These are phyloP conservation scores for Sitobion miscanthi DNA, from an alignment of 1,140 invertebrate species.

Conservation along the genomic window DNA sequence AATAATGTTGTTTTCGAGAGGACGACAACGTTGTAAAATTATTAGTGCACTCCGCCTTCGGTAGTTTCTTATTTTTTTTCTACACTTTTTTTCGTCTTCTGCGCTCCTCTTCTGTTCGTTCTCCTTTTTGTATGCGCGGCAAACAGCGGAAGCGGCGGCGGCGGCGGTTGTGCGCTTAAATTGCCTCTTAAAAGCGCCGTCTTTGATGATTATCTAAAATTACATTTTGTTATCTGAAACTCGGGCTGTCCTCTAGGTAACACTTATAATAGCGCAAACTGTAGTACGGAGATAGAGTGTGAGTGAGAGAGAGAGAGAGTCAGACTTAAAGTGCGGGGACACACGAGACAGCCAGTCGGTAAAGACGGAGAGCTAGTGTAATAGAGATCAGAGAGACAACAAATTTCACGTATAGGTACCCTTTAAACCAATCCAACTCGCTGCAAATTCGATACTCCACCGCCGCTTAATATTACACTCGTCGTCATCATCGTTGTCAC, in stretches of 20 bases:
- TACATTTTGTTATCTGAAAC: slow-evolving; percentile 56
- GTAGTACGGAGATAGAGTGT: neutral
- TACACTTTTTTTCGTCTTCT: neutral
- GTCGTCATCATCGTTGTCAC: neutral
- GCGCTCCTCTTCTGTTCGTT: neutral
- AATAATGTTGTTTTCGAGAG: neutral
- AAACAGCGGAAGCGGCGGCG: neutral
- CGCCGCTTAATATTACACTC: neutral
- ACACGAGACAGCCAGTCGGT: neutral
- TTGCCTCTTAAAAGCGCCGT: slow-evolving; percentile 54
- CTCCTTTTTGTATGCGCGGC: neutral
- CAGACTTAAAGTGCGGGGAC: neutral
- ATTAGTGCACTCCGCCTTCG: neutral
- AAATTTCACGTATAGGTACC: neutral
- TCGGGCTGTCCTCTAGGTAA: slow-evolving; percentile 41
- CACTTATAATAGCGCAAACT: slow-evolving; percentile 21
- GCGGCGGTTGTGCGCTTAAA: slow-evolving; percentile 36
- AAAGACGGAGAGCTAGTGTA: slow-evolving; percentile 8
- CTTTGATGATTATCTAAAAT: slow-evolving; percentile 57
- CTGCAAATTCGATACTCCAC: neutral
- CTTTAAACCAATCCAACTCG: neutral
- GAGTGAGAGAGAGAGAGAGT: neutral
- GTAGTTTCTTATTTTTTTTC: neutral
- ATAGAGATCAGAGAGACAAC: neutral
- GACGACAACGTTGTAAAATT: slow-evolving; percentile 17